Evolutionary conservation across 2,888 invertebrate genomes (phyloP), one percentile per base, ranked within the genome.

Genomic region (Odontothrips loti): DNA sequence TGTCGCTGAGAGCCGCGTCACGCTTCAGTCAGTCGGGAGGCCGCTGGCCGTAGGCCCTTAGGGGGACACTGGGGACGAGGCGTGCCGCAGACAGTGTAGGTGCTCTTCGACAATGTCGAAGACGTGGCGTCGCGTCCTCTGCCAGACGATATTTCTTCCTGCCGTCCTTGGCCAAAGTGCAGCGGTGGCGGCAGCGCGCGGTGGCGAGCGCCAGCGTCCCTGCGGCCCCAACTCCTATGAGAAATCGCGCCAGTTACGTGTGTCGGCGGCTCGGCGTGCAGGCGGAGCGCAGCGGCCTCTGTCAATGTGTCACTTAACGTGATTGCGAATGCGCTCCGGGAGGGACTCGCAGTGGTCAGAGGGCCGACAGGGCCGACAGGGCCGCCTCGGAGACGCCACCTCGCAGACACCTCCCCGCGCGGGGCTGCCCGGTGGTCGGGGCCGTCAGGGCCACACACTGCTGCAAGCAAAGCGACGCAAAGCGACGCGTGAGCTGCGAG

Each of bases 271-370:
- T 51, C 48, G 48, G 48, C 48, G 48, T 12, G 9, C 10, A 11
- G 48, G 20, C 12, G 51, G 51, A 2, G 15, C 51, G 68, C 27
- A 1, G 68, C n/a, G 23, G 68, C 68, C 68, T 27, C 68, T 75
- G 68, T 75, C 68, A 75, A 75, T 75, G 68, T 75, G 68, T 75
- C 68, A 75, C 68, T 75, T 75, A 75, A n/a, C 27, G 68, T 75
- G 68, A 58, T 58, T 58, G 58, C 58, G 17, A 43, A 43, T 43
- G 20, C 58, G 58, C 58, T 58, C 20, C 58, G 17, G 58, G 20
- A 6, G 8, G 58, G 17, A 6, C 34, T 43, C 34, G 34, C 3
- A 15, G 15, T 58, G 34, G 34, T 6, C 3, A 43, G 34, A n/a
- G 34, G 34, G 34, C 34, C 34, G 34, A 43, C 34, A 43, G 34